Percentiles rank a stretch among this genome's conserved stretches.
Conservation (phyloP, 2,113 vertebrate genomes). For the Sardina pilchardus region DNA sequence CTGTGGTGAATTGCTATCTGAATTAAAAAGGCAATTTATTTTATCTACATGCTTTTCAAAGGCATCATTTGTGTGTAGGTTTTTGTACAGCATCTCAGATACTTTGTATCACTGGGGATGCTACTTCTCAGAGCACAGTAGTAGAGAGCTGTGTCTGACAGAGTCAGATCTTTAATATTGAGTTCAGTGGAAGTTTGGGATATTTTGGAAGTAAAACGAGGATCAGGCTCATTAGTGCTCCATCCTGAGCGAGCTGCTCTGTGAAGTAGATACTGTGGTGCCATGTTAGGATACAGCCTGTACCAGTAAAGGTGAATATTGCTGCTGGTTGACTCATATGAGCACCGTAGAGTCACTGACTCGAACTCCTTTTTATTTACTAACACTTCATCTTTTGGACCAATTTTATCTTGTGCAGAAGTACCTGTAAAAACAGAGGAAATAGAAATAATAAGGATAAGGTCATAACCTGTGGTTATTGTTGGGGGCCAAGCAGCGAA, state of each 20-base stretch:
- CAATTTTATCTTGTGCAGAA: too few relatives aligned
- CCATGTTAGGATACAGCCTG: slow-evolving; percentile 9
- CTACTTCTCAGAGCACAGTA: slow-evolving; percentile 14
- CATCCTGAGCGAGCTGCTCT: not conserved
- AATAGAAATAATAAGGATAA: too few relatives aligned
- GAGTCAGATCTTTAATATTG: not conserved
- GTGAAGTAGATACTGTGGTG: not conserved
- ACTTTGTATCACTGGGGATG: not conserved
- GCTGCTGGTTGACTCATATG: not conserved
- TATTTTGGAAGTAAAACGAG: not conserved
- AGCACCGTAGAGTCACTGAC: slow-evolving; percentile 13
- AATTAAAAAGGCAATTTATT: not conserved
- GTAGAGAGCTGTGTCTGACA: slow-evolving; percentile 11
- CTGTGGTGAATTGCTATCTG: too few relatives aligned
- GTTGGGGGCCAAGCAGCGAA: too few relatives aligned
- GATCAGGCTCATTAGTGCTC: not conserved
- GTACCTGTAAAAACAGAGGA: too few relatives aligned
- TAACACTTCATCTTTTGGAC: too few relatives aligned
- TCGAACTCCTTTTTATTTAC: too few relatives aligned
- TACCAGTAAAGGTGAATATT: not conserved
- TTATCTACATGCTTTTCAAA: not conserved
- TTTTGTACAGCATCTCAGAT: slow-evolving; percentile 14
- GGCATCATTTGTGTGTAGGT: not conserved
- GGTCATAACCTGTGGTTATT: too few relatives aligned
- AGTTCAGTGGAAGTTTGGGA: not conserved